Evolutionary conservation across 1,140 invertebrate species (phyloP).

Genomic region (Mactra quadrangularis): DNA sequence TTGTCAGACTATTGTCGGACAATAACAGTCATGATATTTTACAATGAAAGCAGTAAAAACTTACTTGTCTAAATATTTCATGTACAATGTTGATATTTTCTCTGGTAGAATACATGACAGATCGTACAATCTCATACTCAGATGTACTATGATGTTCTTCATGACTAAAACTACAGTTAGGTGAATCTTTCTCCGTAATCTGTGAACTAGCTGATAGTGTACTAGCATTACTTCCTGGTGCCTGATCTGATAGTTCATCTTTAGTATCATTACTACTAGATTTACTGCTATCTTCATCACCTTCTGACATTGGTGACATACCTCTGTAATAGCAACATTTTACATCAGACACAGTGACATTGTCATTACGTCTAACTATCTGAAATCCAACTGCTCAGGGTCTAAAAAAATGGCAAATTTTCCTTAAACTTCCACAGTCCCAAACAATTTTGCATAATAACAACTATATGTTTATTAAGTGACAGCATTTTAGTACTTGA

Average conservation of each 20-base stretch:
- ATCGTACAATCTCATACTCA: slow-evolving; percentile 89
- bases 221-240: slow-evolving; percentile 75
- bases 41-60: not conserved
- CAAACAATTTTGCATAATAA: too few relatives aligned
- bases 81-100: slow-evolving; percentile 98
- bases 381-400: too few relatives aligned
- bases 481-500: too few relatives aligned
- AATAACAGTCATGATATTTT: too few relatives aligned
- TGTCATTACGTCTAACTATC: not conserved
- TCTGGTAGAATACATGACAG: slow-evolving; percentile 93
- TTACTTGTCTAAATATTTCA: slow-evolving; percentile 93
- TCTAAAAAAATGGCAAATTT: too few relatives aligned
- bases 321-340: slow-evolving; percentile 63
- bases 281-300: slow-evolving; percentile 49
- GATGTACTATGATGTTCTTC: slow-evolving; percentile 77
- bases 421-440: too few relatives aligned
- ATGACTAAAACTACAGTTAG: slow-evolving; percentile 81
- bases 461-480: too few relatives aligned
- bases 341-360: not conserved
- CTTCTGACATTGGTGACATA: slow-evolving; percentile 69
- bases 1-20: too few relatives aligned
- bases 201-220: slow-evolving; percentile 74
- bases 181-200: slow-evolving; percentile 73
- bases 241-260: slow-evolving; percentile 57
- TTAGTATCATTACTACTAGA: slow-evolving; percentile 42